Evolutionary conservation across 2,797 vertebrate species (phyloP), one percentile per base, ranked within the genome.

Genomic region (Crax fasciolata): DNA sequence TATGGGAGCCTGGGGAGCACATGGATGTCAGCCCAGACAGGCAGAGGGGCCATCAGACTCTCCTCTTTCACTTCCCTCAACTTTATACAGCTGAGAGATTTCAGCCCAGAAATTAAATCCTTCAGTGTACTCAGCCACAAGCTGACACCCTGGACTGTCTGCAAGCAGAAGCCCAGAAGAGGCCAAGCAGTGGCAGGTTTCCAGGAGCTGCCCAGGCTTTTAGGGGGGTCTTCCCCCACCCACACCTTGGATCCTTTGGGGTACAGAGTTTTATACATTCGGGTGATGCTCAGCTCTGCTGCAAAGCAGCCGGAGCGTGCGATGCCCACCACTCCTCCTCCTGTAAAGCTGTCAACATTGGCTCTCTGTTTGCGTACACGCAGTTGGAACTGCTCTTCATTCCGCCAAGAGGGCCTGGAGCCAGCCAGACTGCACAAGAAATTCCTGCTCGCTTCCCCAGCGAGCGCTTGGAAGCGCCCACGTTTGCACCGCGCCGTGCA

Each of bases 341-440:
- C 90, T n/a, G 46, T 41, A 91, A 93, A 92, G 93, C 93, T 92
- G 87, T 89, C 94, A 94, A 85, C 87, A 57, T 84, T 63, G 92
- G 79, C 89, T 92, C 71, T 81, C 43, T 93, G 94, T 92, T 93
- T 92, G 90, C 17, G 44, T 93, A 92, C 94, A 79, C 0, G 82
- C 91, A 41, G 83, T 95, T 92, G 87, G 87, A 94, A 24, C 58
- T 11, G 89, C 91, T 95, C 92, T 65, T 76, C 87, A 52, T 49
- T 80, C 58, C n/a, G 87, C 94, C 94, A 87, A 76, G 18, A 95
- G 94, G 94, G 89, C 25, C 3, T 5, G 67, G 79, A 93, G 93
- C 94, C 94, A 94, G 92, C 61, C 95, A 89, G 96, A 78, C 93
- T 89, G 84, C 93, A 52, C 11, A 5, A 91, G 5, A 3, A 65